These are phyloP conservation scores for Ophion obscuratus DNA, from an alignment of 2,888 invertebrate species.

Conservation along the genomic window DNA sequence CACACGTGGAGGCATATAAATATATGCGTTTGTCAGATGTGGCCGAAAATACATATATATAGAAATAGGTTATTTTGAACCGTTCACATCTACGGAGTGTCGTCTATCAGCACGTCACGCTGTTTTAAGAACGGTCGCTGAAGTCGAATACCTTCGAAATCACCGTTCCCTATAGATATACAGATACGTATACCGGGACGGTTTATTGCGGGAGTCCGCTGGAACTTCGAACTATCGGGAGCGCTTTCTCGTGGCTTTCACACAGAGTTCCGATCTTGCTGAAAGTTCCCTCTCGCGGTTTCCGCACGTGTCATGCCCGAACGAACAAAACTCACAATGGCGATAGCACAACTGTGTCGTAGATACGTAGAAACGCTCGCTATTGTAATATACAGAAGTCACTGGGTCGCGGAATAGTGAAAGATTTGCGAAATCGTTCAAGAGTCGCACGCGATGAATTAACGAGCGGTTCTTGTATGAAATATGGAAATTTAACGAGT, in stretches of 20 bases:
- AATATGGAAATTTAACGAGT: constrained; percentile 21
- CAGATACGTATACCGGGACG: neutral
- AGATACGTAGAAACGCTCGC: neutral
- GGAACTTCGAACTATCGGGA: constrained; percentile 45
- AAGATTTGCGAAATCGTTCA: neutral
- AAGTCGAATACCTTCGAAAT: too few relatives aligned
- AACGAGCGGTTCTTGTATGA: constrained; percentile 15
- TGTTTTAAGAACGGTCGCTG: too few relatives aligned
- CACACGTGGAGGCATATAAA: neutral
- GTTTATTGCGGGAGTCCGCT: constrained; percentile 46
- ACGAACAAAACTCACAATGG: constrained; percentile 40
- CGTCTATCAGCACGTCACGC: too few relatives aligned
- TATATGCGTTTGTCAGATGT: neutral
- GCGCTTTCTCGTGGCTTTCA: constrained; percentile 47
- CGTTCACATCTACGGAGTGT: neutral
- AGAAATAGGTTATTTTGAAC: neutral
- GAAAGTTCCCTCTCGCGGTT: constrained; percentile 34
- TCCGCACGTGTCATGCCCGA: constrained; percentile 37
- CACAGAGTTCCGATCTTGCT: constrained; percentile 48
- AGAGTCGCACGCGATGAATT: constrained; percentile 6
- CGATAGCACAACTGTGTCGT: constrained; percentile 26
- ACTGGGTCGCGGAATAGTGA: constrained; percentile 12
- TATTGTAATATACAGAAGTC: constrained; percentile 20
- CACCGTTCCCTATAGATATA: neutral
- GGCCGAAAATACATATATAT: too few relatives aligned